Evolutionary conservation across 2,113 vertebrate genomes (phyloP), one percentile per base, ranked within the genome.

Genomic region (Ceyx margarethae): DNA sequence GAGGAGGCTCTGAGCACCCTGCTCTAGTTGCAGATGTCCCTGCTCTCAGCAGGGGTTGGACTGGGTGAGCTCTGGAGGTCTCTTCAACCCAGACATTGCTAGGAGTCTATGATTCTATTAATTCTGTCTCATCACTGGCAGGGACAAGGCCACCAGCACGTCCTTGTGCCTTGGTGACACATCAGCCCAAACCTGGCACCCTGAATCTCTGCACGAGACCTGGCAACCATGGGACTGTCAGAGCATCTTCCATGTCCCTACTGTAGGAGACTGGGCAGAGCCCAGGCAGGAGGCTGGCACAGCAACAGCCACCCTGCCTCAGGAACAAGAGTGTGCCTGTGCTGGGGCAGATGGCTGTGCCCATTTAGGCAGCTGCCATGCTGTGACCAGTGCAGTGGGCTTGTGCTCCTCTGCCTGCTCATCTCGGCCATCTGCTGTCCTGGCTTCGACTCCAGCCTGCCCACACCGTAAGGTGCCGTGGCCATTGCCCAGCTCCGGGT

Each of bases 281-380:
- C 53, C 40, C 28, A 26, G 5, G 72, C 9, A 2, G 43, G 50
- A 61, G 53, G 50, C 37, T 81, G 81, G 72, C 51, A 43, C 43
- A 31, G 81, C 6, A 1, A 45, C 62, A 66, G 61, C 13, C 61
- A 29, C 65, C n/a, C 86, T 83, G 68, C 56, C 51, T 69, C 0
- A 0, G 31, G 46, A 89, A 14, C 10, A 35, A 64, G 45, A 71
- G 33, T 20, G 46, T 19, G n/a, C 48, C 76, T 74, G 37, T 46
- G 29, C 42, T 11, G 62, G 56, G 67, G 72, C 93, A 95, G 87
- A 80, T 91, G 87, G 89, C 68, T 42, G 25, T 76, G 65, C 53
- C 74, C 29, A 28, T 15, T 48, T 10, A 57, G 69, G 80, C 71
- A 81, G 84, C 29, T 93, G 81, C 73, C 48, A 0, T 64, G 46